Evolutionary conservation across 1,140 invertebrate species (phyloP), one percentile per base, ranked within the genome.

Genomic region (Campoletis sonorensis): DNA sequence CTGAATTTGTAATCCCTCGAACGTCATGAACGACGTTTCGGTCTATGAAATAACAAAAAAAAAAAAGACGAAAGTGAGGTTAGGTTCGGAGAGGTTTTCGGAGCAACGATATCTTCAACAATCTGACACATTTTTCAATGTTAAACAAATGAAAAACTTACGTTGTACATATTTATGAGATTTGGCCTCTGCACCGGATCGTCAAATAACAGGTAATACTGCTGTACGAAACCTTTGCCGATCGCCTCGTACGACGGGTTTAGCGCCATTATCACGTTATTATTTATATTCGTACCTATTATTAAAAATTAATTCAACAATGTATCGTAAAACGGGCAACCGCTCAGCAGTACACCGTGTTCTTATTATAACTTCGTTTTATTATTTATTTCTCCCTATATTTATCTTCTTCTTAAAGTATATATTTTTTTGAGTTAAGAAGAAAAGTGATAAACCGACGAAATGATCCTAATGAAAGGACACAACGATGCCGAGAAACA

Each of bases 1-100:
- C 93, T 98, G 97, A 84, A 98, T 93, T 93, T 98, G 97, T 75
- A 95, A 93, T 68, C 97, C 98, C 93, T 99, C 98, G 92, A 98
- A 99, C 30, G 97, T 97, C 97, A 99, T 98, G 87, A 98, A 96
- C 0, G 97, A 98, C 67, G 96, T 95, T 89, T 97, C 97, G 51
- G 95, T 94, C 97, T 98, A 8, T 54, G 10, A n/a, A 54, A 8
- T 54, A 54, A n/a, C 18, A 89, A 15, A 94, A 95, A 79, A 82
- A 79, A 89, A 85, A 79, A 84, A 80, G 82, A 80, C 84, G 78
- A 83, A 80, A 84, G 81, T 80, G 81, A 83, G 79, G 75, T 84
- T 85, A 85, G 84, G 82, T 54, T n/a, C 8, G 18, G 51, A 45
- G 13, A 45, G 11, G 40, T 11, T 45, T 8, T 45, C 8, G 40